Percentiles rank a stretch among this genome's conserved stretches.
phyloP scores from a whole-genome alignment of 2,113 vertebrate species.

The Crotalus helleri region DNA sequence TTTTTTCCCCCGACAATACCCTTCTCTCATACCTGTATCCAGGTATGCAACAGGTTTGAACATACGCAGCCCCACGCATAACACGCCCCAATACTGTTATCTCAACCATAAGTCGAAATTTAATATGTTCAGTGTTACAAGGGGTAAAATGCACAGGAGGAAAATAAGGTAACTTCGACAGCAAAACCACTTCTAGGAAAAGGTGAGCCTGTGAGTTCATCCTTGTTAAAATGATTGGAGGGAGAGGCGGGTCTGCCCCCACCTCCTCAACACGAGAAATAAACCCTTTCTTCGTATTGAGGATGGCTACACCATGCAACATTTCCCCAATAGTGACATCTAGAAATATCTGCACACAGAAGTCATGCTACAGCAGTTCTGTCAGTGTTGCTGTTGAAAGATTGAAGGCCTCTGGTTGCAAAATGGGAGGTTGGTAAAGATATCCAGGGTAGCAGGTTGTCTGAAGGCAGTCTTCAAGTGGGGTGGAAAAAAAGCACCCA shows the following conservation, averaged over 20 bases:
- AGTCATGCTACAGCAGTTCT: not conserved
- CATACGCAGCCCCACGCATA: not conserved
- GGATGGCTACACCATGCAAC: not conserved
- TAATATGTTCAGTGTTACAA: not conserved
- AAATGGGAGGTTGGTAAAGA: constrained; percentile 37
- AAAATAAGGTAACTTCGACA: not conserved
- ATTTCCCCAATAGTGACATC: not conserved
- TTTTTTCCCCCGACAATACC: not conserved
- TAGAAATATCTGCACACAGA: not conserved
- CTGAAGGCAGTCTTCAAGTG: not conserved
- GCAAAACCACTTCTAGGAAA: not conserved
- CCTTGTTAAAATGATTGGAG: not conserved
- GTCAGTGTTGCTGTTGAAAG: not conserved
- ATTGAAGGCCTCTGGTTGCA: not conserved
- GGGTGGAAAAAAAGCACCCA: not conserved
- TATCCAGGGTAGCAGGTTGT: not conserved
- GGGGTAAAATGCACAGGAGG: not conserved
- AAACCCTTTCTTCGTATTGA: not conserved
- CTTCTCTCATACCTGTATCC: not conserved
- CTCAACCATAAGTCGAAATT: not conserved
- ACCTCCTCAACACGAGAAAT: not conserved
- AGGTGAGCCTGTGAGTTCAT: not conserved
- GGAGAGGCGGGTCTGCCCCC: not conserved
- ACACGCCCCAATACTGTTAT: not conserved
- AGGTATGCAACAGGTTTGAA: not conserved